phyloP scores from a whole-genome alignment of 1,140 invertebrate genomes.

The Lordiphosa mommai region DNA sequence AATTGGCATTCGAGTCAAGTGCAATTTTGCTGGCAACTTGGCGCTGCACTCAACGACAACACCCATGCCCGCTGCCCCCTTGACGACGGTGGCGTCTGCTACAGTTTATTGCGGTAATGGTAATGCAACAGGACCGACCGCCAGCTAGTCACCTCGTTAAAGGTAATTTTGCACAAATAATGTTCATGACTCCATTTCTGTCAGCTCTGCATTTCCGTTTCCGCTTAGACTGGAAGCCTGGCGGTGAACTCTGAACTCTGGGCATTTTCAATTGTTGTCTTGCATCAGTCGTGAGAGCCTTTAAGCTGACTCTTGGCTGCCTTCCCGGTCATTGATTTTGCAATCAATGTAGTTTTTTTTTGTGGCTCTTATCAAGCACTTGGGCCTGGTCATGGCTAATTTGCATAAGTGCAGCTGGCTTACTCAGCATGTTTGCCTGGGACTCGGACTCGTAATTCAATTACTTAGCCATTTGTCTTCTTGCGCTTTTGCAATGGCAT shows the following conservation, averaged over 20 bases:
- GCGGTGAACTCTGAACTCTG: slow-evolving; percentile 31
- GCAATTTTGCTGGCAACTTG: slow-evolving; percentile 66
- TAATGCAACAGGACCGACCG: slow-evolving; percentile 67
- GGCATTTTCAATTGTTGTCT: slow-evolving; percentile 38
- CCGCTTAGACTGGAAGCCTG: slow-evolving; percentile 43
- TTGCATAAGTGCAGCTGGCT: slow-evolving; percentile 64
- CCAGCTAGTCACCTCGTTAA: slow-evolving; percentile 75
- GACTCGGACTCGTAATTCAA: slow-evolving; percentile 64
- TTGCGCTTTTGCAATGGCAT: slow-evolving; percentile 35
- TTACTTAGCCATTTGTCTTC: slow-evolving; percentile 72
- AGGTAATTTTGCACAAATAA: slow-evolving; percentile 77
- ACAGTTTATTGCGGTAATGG: slow-evolving; percentile 75
- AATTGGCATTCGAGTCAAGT: slow-evolving; percentile 77
- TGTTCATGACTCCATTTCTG: slow-evolving; percentile 61
- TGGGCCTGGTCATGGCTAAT: slow-evolving; percentile 37
- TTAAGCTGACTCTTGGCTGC: slow-evolving; percentile 50
- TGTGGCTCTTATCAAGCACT: slow-evolving; percentile 40
- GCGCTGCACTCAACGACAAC: slow-evolving; percentile 20
- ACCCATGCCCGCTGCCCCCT: slow-evolving; percentile 10
- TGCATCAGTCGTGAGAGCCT: slow-evolving; percentile 14
- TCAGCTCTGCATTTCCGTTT: slow-evolving; percentile 37
- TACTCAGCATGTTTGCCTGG: slow-evolving; percentile 65
- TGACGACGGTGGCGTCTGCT: slow-evolving; percentile 10
- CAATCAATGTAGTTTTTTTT: slow-evolving; percentile 54
- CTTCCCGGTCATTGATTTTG: slow-evolving; percentile 60